Evolutionary conservation across 2,113 vertebrate genomes (phyloP), one percentile per base, ranked within the genome.

Genomic region (Eclectus roratus): DNA sequence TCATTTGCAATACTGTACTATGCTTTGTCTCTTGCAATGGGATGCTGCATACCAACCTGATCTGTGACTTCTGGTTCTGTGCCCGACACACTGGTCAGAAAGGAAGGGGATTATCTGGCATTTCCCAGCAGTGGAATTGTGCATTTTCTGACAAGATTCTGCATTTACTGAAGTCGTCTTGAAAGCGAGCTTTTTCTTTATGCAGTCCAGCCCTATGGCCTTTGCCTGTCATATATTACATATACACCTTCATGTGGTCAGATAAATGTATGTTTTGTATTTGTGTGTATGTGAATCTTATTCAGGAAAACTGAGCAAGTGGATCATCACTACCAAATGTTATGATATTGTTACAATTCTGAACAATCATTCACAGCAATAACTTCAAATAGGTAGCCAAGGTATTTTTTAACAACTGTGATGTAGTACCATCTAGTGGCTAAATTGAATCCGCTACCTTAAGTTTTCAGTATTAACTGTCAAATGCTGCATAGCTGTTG

Each of bases 351-450:
- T 56, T 77, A 31, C 52, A 83, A 44, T 61, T 73, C 53, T 27
- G 60, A 84, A 31, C 39, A 39, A 70, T 63, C 21, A 23, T 18
- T 85, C 47, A 19, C 24, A 73, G 31, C 21, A 55, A 7, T 14
- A 9, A 71, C 64, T 80, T 88, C 64, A 31, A 63, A 39, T 7
- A 31, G 37, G 47, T 63, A 73, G 41, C 31, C 31, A 33, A 46
- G 33, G 41, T 25, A 28, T 37, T 63, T 68, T 74, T 84, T 69
- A 94, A 86, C 47, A 58, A n/a, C 86, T 92, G 88, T 87, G 71
- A 65, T 74, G 20, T 9, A 95, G 80, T 94, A 73, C 97, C 97
- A 97, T 84, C 97, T 97, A 97, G 97, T 97, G 97, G 97, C 39
- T 33, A 82, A 13, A 12, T 1, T 41, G 64, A 89, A 19, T 9